A percentile compares a stretch with the other conserved stretches of the same genome.
phyloP scores from a whole-genome alignment of 64 coral and sea anemone species.

The Trachythela sp. region DNA sequence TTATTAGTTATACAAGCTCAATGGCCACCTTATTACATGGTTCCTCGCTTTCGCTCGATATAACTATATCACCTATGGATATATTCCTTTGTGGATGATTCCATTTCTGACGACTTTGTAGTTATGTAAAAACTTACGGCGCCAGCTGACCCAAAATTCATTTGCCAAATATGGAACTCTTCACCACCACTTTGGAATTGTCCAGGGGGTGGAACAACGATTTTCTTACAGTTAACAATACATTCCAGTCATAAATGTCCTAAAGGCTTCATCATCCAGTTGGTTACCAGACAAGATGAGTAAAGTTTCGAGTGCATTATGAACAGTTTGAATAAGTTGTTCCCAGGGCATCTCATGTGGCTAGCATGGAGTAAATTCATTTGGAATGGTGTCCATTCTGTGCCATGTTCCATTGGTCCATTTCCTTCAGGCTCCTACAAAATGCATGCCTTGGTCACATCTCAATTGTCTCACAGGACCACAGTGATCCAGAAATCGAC shows the following conservation, averaged over 20 bases:
- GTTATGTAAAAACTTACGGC: not conserved
- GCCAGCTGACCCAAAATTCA: not conserved
- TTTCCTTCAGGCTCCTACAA: not conserved
- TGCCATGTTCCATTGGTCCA: not conserved
- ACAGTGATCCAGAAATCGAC: not conserved
- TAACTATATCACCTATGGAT: not conserved
- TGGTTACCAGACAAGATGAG: not conserved
- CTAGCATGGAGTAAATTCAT: not conserved
- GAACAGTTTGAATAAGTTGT: not conserved
- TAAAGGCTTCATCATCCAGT: conserved; percentile 26
- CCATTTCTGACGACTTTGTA: conserved; percentile 20
- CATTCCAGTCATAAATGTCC: conserved; percentile 24
- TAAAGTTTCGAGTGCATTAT: conserved; percentile 19
- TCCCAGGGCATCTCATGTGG: conserved; percentile 23
- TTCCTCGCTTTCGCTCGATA: not conserved
- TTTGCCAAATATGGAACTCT: not conserved
- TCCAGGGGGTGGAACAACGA: not conserved
- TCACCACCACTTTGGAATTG: not conserved
- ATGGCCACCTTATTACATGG: not conserved
- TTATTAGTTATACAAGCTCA: too few relatives aligned
- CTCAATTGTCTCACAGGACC: conserved; percentile 13
- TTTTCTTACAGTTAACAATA: conserved; percentile 1
- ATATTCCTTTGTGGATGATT: not conserved
- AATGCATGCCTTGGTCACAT: not conserved
- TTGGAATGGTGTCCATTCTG: conserved; percentile 9